Evolutionary conservation across 2,888 invertebrate genomes (phyloP).

Genomic region (Allophyes oxyacanthae): DNA sequence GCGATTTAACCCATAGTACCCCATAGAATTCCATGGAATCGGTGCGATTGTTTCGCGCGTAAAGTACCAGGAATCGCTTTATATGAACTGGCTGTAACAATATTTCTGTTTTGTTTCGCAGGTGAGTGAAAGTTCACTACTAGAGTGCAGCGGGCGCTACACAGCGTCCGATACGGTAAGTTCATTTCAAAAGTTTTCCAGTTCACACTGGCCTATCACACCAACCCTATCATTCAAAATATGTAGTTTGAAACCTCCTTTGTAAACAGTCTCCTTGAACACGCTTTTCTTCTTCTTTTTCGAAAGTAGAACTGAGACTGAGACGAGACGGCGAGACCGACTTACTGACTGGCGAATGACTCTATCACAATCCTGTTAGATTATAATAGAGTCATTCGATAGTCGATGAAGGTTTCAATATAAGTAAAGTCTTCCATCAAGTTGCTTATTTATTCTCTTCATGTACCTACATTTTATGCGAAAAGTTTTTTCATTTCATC

Average conservation of each 20-base stretch:
- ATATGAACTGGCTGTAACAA: constrained; percentile 47
- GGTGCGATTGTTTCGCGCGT: constrained; percentile 36
- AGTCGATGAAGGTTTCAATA: constrained; percentile 3
- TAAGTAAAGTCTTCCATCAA: not conserved
- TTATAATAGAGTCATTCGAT: not conserved
- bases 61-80: constrained; percentile 36
- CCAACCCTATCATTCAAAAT: constrained; percentile 33
- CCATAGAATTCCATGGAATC: constrained; percentile 35
- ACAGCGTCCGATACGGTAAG: constrained; percentile 88
- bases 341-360: too few species aligned
- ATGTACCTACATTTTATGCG: too few species aligned
- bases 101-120: constrained; percentile 70
- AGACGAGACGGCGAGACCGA: too few species aligned
- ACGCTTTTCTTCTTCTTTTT: constrained; percentile 34
- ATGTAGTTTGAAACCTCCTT: constrained; percentile 21
- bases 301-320: constrained; percentile 11
- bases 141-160: constrained; percentile 89
- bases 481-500: not conserved
- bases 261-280: constrained; percentile 16
- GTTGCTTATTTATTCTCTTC: too few species aligned
- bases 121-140: constrained; percentile 89
- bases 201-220: constrained; percentile 48
- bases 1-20: constrained; percentile 41
- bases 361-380: too few species aligned
- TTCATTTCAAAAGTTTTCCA: constrained; percentile 68